Evolutionary conservation across 2,888 invertebrate genomes (phyloP).

Genomic region (Dicycla oo): DNA sequence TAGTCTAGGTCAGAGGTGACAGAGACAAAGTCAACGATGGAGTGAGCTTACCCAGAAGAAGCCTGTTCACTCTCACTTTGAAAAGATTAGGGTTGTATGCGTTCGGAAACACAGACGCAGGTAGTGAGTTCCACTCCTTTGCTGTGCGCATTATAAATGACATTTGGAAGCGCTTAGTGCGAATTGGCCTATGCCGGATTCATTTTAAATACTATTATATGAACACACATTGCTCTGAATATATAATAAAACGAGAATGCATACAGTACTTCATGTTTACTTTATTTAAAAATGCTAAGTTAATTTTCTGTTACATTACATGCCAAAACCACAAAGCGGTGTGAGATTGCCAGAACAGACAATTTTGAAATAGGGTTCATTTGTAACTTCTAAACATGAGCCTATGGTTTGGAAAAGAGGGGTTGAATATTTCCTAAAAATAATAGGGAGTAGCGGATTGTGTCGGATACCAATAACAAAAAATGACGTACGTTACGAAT

Average conservation of each 20-base stretch:
- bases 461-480: neutral
- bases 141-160: too few species aligned
- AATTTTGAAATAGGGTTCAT: neutral
- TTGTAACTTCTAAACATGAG: neutral
- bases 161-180: too few species aligned
- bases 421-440: neutral
- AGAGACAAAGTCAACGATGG: too few species aligned
- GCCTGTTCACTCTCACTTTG: too few species aligned
- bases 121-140: too few species aligned
- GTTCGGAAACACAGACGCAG: too few species aligned
- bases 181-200: neutral
- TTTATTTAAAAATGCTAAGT: conserved; percentile 10
- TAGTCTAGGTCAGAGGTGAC: too few species aligned
- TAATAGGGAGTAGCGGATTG: neutral
- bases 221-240: neutral
- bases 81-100: too few species aligned
- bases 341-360: conserved; percentile 4
- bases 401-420: neutral
- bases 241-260: too few species aligned
- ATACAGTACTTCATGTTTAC: neutral
- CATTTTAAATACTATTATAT: neutral
- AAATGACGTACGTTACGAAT: too few species aligned
- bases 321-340: conserved; percentile 21
- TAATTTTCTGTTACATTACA: conserved; percentile 4
- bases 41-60: too few species aligned